Base-by-base conservation (phyloP, 2,113 vertebrate species). In the Osmerus eperlanus region DNA sequence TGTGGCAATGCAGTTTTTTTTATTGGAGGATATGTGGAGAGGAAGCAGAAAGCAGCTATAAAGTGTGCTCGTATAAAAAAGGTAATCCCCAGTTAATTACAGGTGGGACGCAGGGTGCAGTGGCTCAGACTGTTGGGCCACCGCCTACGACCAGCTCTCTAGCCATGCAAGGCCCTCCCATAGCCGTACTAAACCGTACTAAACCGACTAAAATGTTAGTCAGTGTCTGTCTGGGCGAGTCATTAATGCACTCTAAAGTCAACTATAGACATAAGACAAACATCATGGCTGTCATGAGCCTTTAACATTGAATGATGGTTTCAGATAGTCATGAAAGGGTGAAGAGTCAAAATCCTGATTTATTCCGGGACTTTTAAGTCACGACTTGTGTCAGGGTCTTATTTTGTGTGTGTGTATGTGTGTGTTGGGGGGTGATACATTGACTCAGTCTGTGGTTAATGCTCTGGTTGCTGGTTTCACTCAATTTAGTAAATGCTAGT, bases 71-170 rank as follows among this genome's bases (percentile, higher is more conserved):
- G 73, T 81, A 87, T 86, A 23, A 87, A 85, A 85, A 76, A 61
- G 69, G 78, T 83, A 84, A 89, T 87, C 85, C 83, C 80, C 73
- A 83, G 63, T 84, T 89, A 88, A 91, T 89, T 90, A 81, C 82
- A 84, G 79, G 78, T 88, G 74, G 74, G 74, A 28, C 70, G 73
- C 74, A 78, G 73, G 29, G 72, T 79, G 72, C 52, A 75, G n/a
- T 21, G 21, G 58, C 76, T 74, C 60, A 76, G 72, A 76, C 68
- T 67, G 55, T 73, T 36, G 69, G 65, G 67, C 70, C 36, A 41
- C 36, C 36, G 1, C 7, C 36, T 41, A 75, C 75, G 65, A 65
- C 65, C 36, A 41, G 68, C 52, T 72, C 36, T 54, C 60, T 69
- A 74, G 70, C 21, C 60, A 13, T 15, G 14, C 59, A 67, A 55